Conservation (phyloP, 2,888 invertebrate species). For the Cantharis lateralis region DNA sequence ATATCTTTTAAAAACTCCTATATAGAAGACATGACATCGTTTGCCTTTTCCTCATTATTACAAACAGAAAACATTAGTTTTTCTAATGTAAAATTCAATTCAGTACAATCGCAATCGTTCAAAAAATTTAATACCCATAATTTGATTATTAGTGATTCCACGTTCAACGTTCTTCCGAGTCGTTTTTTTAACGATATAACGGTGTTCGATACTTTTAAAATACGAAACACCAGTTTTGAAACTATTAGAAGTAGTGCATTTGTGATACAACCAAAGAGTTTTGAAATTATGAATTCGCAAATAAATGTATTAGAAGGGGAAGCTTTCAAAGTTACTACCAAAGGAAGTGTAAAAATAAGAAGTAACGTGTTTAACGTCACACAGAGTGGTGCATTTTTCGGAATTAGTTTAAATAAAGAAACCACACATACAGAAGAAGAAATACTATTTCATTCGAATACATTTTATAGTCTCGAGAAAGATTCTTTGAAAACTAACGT, state of each 20-base stretch:
- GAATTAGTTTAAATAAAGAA: conserved; percentile 60
- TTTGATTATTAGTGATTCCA: conserved; percentile 67
- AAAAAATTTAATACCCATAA: conserved; percentile 76
- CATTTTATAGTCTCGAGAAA: conserved; percentile 61
- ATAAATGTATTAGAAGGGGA: conserved; percentile 67
- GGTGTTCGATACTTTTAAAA: conserved; percentile 67
- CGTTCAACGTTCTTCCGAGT: conserved; percentile 67
- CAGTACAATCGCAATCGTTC: conserved; percentile 73
- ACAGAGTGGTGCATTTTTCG: conserved; percentile 66
- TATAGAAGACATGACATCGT: conserved; percentile 68
- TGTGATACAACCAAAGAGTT: conserved; percentile 66
- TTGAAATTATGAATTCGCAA: conserved; percentile 64
- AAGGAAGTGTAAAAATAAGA: conserved; percentile 67
- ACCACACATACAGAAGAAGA: conserved; percentile 56
- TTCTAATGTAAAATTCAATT: conserved; percentile 63
- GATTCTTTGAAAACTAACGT: conserved; percentile 65
- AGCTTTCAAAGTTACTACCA: conserved; percentile 65
- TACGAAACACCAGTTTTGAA: conserved; percentile 68
- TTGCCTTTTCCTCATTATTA: conserved; percentile 73
- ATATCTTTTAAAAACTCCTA: conserved; percentile 67
- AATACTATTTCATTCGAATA: conserved; percentile 68
- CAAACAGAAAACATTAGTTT: conserved; percentile 64
- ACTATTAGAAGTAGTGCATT: conserved; percentile 72
- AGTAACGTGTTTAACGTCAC: conserved; percentile 67
- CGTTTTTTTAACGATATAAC: conserved; percentile 75